Conservation (phyloP, 2,888 invertebrate genomes). For the Drosophila ezoana region DNA sequence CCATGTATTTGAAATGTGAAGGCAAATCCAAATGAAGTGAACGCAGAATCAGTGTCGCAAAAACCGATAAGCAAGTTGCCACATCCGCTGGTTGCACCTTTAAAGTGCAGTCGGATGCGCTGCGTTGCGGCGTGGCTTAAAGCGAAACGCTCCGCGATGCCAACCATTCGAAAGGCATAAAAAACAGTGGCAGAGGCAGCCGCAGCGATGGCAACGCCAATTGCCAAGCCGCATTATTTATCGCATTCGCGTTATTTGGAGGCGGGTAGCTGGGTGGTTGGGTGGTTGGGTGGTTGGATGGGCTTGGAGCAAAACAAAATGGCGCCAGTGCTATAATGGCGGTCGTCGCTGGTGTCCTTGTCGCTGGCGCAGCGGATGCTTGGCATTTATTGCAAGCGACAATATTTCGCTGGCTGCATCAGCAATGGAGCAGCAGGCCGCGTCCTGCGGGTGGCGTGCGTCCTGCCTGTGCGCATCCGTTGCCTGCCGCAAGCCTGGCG, state of each 20-base stretch:
- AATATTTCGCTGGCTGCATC: conserved; percentile 71
- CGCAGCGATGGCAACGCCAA: conserved; percentile 42
- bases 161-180: conserved; percentile 58
- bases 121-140: conserved; percentile 32
- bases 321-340: conserved; percentile 73
- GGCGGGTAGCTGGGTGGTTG: background rate
- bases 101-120: conserved; percentile 45
- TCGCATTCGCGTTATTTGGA: conserved; percentile 67
- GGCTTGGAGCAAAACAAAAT: conserved; percentile 65
- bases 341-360: conserved; percentile 53
- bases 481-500: conserved; percentile 38
- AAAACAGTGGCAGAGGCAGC: conserved; percentile 45
- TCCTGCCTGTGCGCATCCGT: conserved; percentile 47
- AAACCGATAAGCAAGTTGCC: conserved; percentile 37
- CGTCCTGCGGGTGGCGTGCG: conserved; percentile 33
- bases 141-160: conserved; percentile 32
- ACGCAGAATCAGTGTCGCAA: conserved; percentile 23
- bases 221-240: conserved; percentile 78
- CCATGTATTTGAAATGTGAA: background rate
- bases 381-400: conserved; percentile 80
- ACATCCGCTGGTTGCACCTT: conserved; percentile 35
- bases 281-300: background rate
- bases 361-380: conserved; percentile 74
- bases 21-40: conserved; percentile 21
- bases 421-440: conserved; percentile 25